phyloP scores from a whole-genome alignment of 2,888 invertebrate genomes.

The Nemotelus pantherinus region DNA sequence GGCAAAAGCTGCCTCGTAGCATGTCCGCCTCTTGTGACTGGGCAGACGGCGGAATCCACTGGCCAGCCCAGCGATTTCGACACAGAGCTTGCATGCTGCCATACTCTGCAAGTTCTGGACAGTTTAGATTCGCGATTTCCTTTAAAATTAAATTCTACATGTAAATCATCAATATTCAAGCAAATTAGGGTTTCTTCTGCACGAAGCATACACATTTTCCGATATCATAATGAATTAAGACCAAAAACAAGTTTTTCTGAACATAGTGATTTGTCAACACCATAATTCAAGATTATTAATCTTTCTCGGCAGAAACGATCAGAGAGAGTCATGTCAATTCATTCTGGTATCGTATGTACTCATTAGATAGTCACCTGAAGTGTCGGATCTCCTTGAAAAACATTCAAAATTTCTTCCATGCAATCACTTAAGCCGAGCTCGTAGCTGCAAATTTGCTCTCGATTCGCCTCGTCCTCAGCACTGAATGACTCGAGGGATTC shows the following conservation, averaged over 20 bases:
- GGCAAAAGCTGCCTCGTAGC: conserved; percentile 50
- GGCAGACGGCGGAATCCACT: conserved; percentile 58
- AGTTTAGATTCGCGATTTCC: conserved; percentile 64
- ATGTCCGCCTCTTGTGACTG: conserved; percentile 51
- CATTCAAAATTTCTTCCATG: conserved; percentile 64
- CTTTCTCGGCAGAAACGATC: too few relatives aligned
- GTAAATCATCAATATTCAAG: conserved; percentile 41
- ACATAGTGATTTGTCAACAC: too few relatives aligned
- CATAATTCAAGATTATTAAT: too few relatives aligned
- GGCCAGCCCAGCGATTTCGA: conserved; percentile 63
- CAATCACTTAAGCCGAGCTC: conserved; percentile 60
- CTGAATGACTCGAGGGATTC: conserved; percentile 60
- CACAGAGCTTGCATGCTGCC: conserved; percentile 64
- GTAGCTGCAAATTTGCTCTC: conserved; percentile 59
- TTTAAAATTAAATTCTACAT: conserved; percentile 50
- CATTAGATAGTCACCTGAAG: conserved; percentile 56
- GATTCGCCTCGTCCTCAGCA: conserved; percentile 59
- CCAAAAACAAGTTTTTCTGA: too few relatives aligned
- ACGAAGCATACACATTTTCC: neutral
- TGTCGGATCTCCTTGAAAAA: conserved; percentile 60
- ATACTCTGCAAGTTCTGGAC: conserved; percentile 63
- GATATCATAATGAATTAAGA: neutral
- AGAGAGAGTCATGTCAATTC: neutral
- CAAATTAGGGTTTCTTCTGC: neutral
- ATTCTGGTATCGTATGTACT: conserved; percentile 6